Evolutionary conservation across 1,140 invertebrate genomes (phyloP), one percentile per base, ranked within the genome.

Genomic region (Pogonognathellus flavescens): DNA sequence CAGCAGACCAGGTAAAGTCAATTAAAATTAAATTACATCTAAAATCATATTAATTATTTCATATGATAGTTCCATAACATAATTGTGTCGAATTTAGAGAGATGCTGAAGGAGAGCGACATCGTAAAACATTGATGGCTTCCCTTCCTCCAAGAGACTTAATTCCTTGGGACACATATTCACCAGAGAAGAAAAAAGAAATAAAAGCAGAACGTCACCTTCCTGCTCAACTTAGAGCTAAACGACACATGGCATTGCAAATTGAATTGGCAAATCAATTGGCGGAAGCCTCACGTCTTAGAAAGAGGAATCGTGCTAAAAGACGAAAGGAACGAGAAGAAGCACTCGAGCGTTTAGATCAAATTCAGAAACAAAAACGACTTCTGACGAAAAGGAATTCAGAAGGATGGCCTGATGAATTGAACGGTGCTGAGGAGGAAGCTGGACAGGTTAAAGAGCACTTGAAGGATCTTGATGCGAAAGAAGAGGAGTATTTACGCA

Each of bases 261-360:
- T 76, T 25, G 70, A 76, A 18, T 49, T 76, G 31, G 25, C 31
- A 18, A 76, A 76, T 31, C 70, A 76, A 49, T 76, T 76, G 31
- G 70, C 70, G 18, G 70, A 76, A 76, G 70, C 70, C 0, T 76
- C 70, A 7, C 70, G 70, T 50, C 14, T 76, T 16, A 31, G 70
- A 49, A 76, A 76, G 16, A 25, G 70, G 31, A 31, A 25, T 50
- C 25, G 70, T 4, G 41, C 25, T 0, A 76, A 76, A 50, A 50
- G 41, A 14, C 31, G 70, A 3, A 76, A 49, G n/a, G 70, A 76
- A 76, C 49, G 31, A 14, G 70, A 76, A 10, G 70, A 76, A 50
- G 31, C 41, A 8, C 16, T 31, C 4, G 70, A 76, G 14, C 13
- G 41, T 7, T 16, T 14, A 1, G 70, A 76, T 14, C 6, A n/a